Evolutionary conservation across 1,140 invertebrate species (phyloP), one percentile per base, ranked within the genome.

Genomic region (Scaptodrosophila lebanonensis): DNA sequence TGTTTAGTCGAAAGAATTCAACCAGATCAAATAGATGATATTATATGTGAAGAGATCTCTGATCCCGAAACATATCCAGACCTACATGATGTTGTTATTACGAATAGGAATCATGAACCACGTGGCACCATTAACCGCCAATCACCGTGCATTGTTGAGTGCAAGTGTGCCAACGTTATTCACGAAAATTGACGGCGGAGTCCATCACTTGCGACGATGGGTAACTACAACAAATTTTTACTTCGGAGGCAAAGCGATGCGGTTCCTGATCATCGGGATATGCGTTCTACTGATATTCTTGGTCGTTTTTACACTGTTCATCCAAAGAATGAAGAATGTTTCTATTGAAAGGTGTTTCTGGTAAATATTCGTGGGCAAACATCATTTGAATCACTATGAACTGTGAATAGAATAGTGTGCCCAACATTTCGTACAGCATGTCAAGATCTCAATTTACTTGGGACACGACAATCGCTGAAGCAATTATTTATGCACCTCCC

Each of bases 1-100:
- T n/a, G n/a, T n/a, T n/a, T n/a, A n/a, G 51, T 73, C 4, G 49
- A 86, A 1, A 86, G 70, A 61, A 85, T 88, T 50, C 53, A 29
- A 12, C 73, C 86, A 20, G 54, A 84, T 64, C 39, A 85, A 39
- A 86, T 89, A 45, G 88, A 90, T 83, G 42, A 70, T 9, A 68
- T 89, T 12, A 88, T 90, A 61, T 88, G 56, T 49, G 89, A 88
- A 16, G 89, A 91, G 83, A 86, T 91, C 52, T 88, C 89, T 6
- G 84, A 90, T 86, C 56, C 43, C 3, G 36, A 51, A 60, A 30
- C 20, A 43, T 83, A 90, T 76, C 82, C 84, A 36, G 40, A 60
- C 39, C 65, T 89, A 17, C 65, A 83, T 83, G 70, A 66, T 27
- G 60, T 88, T 47, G 83, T 89, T 11, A 87, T 38, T 3, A 87